Conservation (phyloP, 2,113 vertebrate species). For the Eulemur macaco region DNA sequence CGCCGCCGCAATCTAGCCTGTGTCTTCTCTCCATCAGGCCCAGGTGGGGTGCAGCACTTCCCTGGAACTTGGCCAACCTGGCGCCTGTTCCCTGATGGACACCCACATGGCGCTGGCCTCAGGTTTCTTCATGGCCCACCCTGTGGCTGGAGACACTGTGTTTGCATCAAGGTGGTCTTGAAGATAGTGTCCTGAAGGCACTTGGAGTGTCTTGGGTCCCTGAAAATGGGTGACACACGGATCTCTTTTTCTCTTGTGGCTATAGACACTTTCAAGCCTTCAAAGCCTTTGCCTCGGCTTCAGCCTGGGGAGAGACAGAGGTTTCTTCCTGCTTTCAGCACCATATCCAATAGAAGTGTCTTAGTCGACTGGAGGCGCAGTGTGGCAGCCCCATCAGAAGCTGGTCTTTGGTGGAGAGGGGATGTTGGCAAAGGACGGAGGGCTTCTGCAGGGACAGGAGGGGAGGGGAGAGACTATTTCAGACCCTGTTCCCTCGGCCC, state of each 20-base stretch:
- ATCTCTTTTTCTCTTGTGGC: neutral
- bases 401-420: neutral
- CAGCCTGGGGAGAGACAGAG: neutral
- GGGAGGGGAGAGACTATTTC: neutral
- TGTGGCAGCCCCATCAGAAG: neutral
- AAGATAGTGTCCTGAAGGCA: neutral
- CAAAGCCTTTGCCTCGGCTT: neutral
- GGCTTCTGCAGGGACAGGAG: neutral
- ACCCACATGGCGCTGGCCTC: neutral
- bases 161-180: too few relatives aligned
- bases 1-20: neutral
- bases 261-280: neutral
- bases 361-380: neutral
- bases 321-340: neutral
- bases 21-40: neutral
- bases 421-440: neutral
- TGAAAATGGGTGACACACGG: neutral
- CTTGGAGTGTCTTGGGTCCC: neutral
- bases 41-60: neutral
- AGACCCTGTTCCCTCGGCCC: too few relatives aligned
- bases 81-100: too few relatives aligned
- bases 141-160: neutral
- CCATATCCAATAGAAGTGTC: too few relatives aligned
- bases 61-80: neutral
- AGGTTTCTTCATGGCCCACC: too few relatives aligned